Conservation (phyloP, 2,888 invertebrate species). For the Tanypteryx hageni region DNA sequence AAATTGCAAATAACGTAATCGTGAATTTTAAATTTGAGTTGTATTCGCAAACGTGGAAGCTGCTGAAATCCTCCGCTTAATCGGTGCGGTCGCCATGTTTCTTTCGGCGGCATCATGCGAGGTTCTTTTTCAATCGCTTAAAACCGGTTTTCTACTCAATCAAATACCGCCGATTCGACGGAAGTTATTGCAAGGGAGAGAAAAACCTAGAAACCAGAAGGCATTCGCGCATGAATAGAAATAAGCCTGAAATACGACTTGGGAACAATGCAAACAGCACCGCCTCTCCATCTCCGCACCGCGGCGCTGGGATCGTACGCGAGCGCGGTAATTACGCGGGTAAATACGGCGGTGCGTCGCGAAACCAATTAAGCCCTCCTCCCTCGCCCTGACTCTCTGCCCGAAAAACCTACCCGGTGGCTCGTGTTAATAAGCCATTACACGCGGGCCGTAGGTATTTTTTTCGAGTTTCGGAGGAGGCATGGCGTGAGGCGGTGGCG, state of each 20-base stretch:
- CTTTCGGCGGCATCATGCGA: neutral
- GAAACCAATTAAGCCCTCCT: constrained; percentile 28
- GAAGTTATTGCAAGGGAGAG: neutral
- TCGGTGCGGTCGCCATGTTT: neutral
- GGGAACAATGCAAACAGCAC: neutral
- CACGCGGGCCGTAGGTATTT: neutral
- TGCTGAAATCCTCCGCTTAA: neutral
- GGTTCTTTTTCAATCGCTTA: neutral
- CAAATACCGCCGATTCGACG: neutral
- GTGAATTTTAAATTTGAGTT: neutral
- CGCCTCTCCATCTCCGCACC: constrained; percentile 5
- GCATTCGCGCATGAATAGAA: neutral
- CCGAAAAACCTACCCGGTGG: neutral
- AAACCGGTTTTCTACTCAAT: constrained; percentile 1
- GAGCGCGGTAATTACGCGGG: neutral
- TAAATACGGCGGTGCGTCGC: constrained; percentile 19
- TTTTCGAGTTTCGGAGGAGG: neutral
- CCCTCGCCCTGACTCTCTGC: neutral
- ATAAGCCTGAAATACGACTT: neutral
- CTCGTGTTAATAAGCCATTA: constrained; percentile 19
- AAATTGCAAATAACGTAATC: too few species aligned
- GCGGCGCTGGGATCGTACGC: neutral
- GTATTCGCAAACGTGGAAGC: neutral
- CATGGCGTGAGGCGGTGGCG: neutral
- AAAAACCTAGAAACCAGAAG: neutral